Evolutionary conservation across 1,140 invertebrate species (phyloP).

Genomic region (Nephotettix cincticeps): DNA sequence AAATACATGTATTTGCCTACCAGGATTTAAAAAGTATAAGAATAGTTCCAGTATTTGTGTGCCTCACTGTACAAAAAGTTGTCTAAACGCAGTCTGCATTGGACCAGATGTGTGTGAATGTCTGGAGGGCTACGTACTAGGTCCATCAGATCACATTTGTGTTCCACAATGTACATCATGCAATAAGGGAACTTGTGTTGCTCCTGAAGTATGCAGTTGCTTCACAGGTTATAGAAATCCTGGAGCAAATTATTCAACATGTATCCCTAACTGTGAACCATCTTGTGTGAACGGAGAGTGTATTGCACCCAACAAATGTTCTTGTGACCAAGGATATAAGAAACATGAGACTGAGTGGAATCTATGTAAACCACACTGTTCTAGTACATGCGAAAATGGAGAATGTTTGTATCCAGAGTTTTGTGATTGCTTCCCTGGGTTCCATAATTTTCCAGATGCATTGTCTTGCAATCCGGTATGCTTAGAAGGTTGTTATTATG

Average conservation of each 20-base stretch:
- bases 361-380: background rate
- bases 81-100: background rate
- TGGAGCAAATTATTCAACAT: background rate
- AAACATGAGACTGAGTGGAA: background rate
- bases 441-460: background rate
- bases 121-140: background rate
- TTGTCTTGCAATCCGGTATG: background rate
- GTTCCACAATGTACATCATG: background rate
- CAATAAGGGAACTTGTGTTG: background rate
- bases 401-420: background rate
- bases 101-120: background rate
- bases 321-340: background rate
- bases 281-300: background rate
- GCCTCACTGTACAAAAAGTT: background rate
- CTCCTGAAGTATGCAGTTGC: background rate
- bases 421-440: background rate
- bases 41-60: background rate
- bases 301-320: background rate
- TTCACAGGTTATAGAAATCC: background rate
- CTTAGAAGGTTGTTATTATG: background rate
- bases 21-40: background rate
- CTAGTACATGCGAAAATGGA: background rate
- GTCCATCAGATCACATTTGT: background rate
- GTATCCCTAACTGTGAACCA: background rate
- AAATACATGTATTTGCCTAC: background rate